Evolutionary conservation across 2,888 invertebrate species (phyloP), one percentile per base, ranked within the genome.

Genomic region (Lepas anatifera): DNA sequence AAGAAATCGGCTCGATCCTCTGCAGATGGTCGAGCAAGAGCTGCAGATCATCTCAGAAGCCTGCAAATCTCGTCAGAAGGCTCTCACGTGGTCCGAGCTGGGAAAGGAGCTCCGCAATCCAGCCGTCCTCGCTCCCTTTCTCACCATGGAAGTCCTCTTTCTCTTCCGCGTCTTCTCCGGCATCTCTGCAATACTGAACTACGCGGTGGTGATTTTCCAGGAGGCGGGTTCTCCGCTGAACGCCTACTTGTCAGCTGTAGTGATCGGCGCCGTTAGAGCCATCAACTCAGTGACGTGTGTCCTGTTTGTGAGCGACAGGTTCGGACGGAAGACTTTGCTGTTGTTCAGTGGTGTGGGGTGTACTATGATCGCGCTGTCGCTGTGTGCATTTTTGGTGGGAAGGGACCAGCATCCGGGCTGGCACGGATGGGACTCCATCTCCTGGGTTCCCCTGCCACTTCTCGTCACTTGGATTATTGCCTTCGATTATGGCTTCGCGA

Each of bases 291-390:
- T 25, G 22, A 25, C 4, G 25, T 27, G 39, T 27, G 66, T 41
- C 27, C 66, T 66, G 66, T 66, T 39, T 8, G 39, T 66, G 39
- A 66, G 66, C 37, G 66, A 66, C 25, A 10, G 39, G 39, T 66
- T 66, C 66, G 66, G 66, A 2, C 39, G 66, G 66, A 37, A 39
- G 11, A 37, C 66, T 4, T 18, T 66, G 39, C 41, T 66, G 16
- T 25, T 66, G 4, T 39, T 66, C 25, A 25, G 25, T 16, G 39
- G 66, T 25, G 39, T 66, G 25, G 37, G 37, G 4, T 66, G 66
- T 10, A 27, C 39, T 13, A 18, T 41, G 25, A 27, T 27, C 22
- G 3, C 37, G 13, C 37, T 66, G 25, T 13, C 22, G 35, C 3
- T 66, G 39, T 37, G 39, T 13, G 37, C 66, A 27, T 66, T 66